These are phyloP conservation scores for Pogonocherus hispidulus DNA, from an alignment of 2,888 invertebrate genomes.

Conservation along the genomic window DNA sequence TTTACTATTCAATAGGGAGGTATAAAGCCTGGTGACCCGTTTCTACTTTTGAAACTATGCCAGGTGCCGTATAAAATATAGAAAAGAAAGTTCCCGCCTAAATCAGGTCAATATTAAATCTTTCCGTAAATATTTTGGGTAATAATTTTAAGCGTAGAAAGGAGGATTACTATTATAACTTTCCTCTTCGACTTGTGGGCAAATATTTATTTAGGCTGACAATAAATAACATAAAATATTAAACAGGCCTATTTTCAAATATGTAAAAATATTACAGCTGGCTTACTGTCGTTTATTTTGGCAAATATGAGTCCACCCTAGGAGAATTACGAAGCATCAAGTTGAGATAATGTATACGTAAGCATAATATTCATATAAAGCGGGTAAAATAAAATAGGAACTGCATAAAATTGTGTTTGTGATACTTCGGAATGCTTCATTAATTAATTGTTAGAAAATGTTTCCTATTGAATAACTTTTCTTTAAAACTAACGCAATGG, in stretches of 20 bases:
- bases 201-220: conserved; percentile 18
- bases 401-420: too few species aligned
- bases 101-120: conserved; percentile 22
- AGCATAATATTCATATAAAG: too few species aligned
- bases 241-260: conserved; percentile 3
- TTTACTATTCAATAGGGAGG: neutral
- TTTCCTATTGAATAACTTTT: too few species aligned
- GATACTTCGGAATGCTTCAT: too few species aligned
- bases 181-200: neutral
- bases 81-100: conserved; percentile 24
- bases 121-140: conserved; percentile 22
- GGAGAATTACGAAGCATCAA: neutral
- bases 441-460: too few species aligned
- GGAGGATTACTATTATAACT: neutral
- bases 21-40: neutral
- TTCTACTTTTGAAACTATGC: neutral
- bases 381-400: too few species aligned
- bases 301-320: neutral
- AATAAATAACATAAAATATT: conserved; percentile 13
- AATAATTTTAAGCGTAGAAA: neutral
- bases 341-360: too few species aligned
- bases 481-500: too few species aligned
- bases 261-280: neutral
- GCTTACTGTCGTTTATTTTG: neutral
- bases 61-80: conserved; percentile 25